Evolutionary conservation across 2,888 invertebrate species (phyloP).

Genomic region (Acleris laterana): DNA sequence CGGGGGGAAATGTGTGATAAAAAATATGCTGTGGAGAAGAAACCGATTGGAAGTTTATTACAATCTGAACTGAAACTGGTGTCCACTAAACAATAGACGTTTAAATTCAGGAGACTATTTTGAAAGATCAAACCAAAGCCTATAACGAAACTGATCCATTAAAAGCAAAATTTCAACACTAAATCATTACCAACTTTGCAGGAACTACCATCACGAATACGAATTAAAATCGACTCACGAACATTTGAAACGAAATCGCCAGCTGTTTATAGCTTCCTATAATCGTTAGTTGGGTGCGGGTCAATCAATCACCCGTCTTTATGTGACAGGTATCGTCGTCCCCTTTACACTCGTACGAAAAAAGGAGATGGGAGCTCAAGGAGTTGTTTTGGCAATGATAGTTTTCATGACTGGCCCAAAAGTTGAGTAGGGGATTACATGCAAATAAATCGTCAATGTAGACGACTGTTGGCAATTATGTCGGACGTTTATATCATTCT

Average conservation of each 20-base stretch:
- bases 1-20: slow-evolving; percentile 5
- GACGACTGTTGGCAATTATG: slow-evolving; percentile 44
- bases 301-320: slow-evolving; percentile 80
- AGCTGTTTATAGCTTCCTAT: slow-evolving; percentile 80
- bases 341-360: slow-evolving; percentile 55
- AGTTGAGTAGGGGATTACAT: slow-evolving; percentile 36
- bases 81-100: not conserved
- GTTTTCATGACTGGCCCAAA: slow-evolving; percentile 37
- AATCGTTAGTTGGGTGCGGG: slow-evolving; percentile 77
- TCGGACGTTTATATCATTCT: slow-evolving; percentile 38
- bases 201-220: slow-evolving; percentile 34
- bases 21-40: not conserved
- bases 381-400: slow-evolving; percentile 35
- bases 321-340: slow-evolving; percentile 76
- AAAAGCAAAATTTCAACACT: slow-evolving; percentile 24
- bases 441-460: slow-evolving; percentile 45
- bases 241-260: slow-evolving; percentile 59
- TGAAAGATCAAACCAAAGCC: slow-evolving; percentile 14
- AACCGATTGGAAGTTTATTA: too few species aligned
- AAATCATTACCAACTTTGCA: slow-evolving; percentile 33
- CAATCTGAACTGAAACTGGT: not conserved
- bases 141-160: slow-evolving; percentile 20
- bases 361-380: slow-evolving; percentile 14
- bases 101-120: not conserved
- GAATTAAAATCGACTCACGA: slow-evolving; percentile 41